Conservation (phyloP, 2,113 vertebrate genomes). For the Microcebus griseorufus region DNA sequence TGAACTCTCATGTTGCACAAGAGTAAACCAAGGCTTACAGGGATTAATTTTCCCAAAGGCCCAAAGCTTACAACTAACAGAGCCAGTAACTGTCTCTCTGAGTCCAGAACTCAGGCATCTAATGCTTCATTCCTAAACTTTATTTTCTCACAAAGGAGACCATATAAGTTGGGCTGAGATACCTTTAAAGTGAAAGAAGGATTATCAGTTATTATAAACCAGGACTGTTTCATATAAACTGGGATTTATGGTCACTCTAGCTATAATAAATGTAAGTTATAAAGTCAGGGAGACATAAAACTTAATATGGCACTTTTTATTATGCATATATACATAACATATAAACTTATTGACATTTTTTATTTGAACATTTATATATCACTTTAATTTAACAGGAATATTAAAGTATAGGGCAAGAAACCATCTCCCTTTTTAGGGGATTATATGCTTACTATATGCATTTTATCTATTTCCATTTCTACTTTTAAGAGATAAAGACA, state of each 20-base stretch:
- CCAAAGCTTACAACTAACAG: not conserved
- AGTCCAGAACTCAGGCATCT: not conserved
- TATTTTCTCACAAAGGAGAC: not conserved
- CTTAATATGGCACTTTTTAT: no score
- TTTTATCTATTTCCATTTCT: conserved; percentile 1
- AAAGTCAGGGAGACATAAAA: not conserved
- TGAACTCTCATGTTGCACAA: not conserved
- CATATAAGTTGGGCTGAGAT: not conserved
- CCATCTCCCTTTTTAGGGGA: not conserved
- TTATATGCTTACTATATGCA: not conserved
- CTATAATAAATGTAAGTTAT: not conserved
- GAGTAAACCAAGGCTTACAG: not conserved
- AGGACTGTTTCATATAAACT: not conserved
- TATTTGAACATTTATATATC: not conserved
- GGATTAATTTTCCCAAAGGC: not conserved
- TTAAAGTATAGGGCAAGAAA: not conserved
- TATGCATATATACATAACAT: no score
- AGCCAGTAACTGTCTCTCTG: not conserved
- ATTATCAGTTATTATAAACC: not conserved
- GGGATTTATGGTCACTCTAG: not conserved
- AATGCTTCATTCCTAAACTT: not conserved
- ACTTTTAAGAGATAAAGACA: not conserved
- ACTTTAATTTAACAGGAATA: not conserved
- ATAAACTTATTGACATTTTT: not conserved
- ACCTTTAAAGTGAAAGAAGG: not conserved